phyloP scores from a whole-genome alignment of 1,140 invertebrate genomes.

The Spodoptera litura region DNA sequence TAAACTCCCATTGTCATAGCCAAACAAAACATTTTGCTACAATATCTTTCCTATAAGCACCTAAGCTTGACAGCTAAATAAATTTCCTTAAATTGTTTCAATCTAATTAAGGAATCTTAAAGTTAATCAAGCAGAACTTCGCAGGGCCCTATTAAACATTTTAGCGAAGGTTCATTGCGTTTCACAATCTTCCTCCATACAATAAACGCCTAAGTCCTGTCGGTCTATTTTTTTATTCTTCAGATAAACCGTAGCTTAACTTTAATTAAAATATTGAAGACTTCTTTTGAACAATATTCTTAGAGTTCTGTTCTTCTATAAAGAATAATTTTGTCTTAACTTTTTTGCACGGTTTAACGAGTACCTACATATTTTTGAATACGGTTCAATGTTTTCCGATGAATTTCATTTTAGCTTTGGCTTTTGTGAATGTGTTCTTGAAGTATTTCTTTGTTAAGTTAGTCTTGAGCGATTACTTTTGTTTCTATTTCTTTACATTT shows the following conservation, averaged over 20 bases:
- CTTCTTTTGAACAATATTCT: neutral
- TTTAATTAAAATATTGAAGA: conserved; percentile 34
- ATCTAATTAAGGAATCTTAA: conserved; percentile 40
- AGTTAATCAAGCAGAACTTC: conserved; percentile 21
- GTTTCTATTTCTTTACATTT: too few relatives aligned
- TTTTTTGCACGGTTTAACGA: neutral
- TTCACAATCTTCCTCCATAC: neutral
- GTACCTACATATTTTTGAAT: too few relatives aligned
- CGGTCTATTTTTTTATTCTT: neutral
- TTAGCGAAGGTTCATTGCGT: conserved; percentile 28
- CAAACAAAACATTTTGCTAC: neutral
- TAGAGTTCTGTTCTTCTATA: neutral
- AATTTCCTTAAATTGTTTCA: conserved; percentile 31
- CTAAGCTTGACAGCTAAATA: conserved; percentile 22
- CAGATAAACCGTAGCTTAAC: conserved; percentile 23
- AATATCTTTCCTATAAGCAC: conserved; percentile 1
- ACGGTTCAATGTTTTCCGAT: too few relatives aligned
- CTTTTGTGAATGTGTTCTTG: too few relatives aligned
- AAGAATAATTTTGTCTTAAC: neutral
- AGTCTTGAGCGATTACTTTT: too few relatives aligned
- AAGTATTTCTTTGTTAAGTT: too few relatives aligned
- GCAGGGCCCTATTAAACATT: conserved; percentile 31
- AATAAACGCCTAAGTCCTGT: conserved; percentile 17
- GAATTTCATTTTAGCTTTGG: too few relatives aligned
- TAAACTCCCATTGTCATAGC: neutral